Base-by-base conservation (phyloP, 2,888 invertebrate genomes). In the Harpagoxenus sublaevis region DNA sequence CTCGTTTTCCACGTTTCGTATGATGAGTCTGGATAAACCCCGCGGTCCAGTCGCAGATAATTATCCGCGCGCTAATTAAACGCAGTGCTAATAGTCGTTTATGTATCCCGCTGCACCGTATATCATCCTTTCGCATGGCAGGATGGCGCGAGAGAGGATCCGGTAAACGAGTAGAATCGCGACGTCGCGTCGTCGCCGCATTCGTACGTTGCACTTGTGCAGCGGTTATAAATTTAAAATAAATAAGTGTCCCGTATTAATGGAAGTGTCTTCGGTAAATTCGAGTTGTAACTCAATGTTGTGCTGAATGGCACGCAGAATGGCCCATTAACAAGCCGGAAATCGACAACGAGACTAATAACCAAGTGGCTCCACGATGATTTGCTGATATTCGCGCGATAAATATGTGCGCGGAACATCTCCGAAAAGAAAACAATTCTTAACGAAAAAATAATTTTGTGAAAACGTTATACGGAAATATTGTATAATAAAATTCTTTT, bases 61-160 rank as follows among this genome's bases (percentile, higher is more conserved):
- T 83, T 83, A 83, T 83, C 65, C 66, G 31, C 57, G 45, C 39
- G 78, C 66, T 78, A 75, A 77, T 83, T 65, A 83, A 75, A 66
- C 74, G 57, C 35, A 31, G 83, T 28, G 66, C 53, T 66, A 78
- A 78, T 78, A 48, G 42, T n/a, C 66, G 66, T 66, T 71, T 62
- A 78, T 57, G 31, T 18, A 74, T 55, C 45, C 31, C 55, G 71
- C 42, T 42, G 42, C 55, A 31, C n/a, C 71, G 53, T 70, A 70
- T 70, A 55, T 78, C 55, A 78, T 70, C 35, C 42, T 12, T 28
- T 12, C 78, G 42, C 42, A 23, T 28, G 53, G 65, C 73, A 55
- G 57, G 6, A 57, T 10, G 28, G 31, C 23, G 31, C 62, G 78
- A 39, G 31, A 68, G 55, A 70, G 23, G 42, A 57, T 78, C 78